Base-by-base conservation (phyloP, 1,140 invertebrate genomes). In the Zaprionus lachaisei region DNA sequence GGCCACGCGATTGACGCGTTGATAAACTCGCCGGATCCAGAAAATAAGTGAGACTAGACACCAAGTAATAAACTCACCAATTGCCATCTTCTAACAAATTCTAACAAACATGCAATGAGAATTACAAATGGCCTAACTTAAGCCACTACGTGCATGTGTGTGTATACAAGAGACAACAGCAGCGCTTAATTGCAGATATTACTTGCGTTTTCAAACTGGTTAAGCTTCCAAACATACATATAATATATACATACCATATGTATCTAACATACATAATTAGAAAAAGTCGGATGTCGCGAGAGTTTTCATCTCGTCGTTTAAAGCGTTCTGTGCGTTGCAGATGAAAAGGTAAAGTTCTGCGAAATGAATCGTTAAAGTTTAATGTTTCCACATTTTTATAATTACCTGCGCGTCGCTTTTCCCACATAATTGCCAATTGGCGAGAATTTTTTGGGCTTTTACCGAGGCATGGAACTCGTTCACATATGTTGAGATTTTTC, bases 401-500 rank as follows among this genome's bases (percentile, higher is more conserved):
- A 61, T 55, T 56, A 56, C 72, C 66, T 49, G 20, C 2, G 17
- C 55, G 28, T 9, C 14, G 20, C 41, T 49, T 4, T 20, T 20
- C 34, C 24, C 37, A 26, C 34, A 68, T 73, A 73, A 73, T 73
- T 68, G 71, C 57, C 51, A 62, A 74, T 69, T 57, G 65, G 37
- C 5, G 20, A 6, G 41, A 11, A 72, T 44, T 58, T 54, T 24
- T 60, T 37, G 55, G 12, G 54, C 26, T 68, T 44, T 73, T 68
- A 61, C 37, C 15, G 24, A 38, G 17, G n/a, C 54, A 4, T 31
- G 26, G n/a, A 31, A 61, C 31, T 41, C 22, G 28, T 38, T 47
- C 58, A 57, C 72, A 74, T 74, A 74, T 74, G 72, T 41, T 63
- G 31, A 57, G 38, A 74, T 69, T 63, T 74, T 74, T 17, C 17